Base-by-base conservation (phyloP, 2,888 invertebrate genomes). In the Strigamia transsilvanica region DNA sequence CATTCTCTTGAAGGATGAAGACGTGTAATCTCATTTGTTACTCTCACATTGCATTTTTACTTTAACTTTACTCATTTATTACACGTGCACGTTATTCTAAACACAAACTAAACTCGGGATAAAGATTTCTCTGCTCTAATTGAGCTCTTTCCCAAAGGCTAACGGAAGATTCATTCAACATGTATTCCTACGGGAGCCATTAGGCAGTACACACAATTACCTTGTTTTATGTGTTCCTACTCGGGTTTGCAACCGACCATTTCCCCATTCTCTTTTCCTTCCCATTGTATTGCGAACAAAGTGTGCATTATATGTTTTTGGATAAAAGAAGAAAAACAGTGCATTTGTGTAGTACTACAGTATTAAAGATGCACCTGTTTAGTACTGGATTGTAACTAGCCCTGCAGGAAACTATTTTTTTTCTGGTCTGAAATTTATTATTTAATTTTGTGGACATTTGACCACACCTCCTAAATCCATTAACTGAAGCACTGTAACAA, bases 151-250 rank as follows among this genome's bases (percentile, higher is more conserved):
- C 18, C 56, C 56, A 56, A 56, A 56, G 56, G 56, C 56, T 56
- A 56, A 56, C 56, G 56, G 56, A 56, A 56, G 56, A 56, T 56
- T 18, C 56, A 56, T 56, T 56, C 56, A 56, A 56, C 56, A 18
- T 56, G 56, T 56, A 56, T 56, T 56, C 56, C 56, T 56, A 56
- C 18, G 56, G 56, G 56, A n/a, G 56, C 56, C 56, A 56, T 56
- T 56, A 56, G n/a, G 56, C 56, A 56, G 56, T 56, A 56, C 56
- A 56, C 56, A 56, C 56, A 56, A 56, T 56, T 56, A 56, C 56
- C 56, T 56, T 56, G 56, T 56, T 56, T 56, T 56, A 56, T 56
- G 56, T 56, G 56, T 56, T 56, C 56, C 18, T 56, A 56, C 56
- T 56, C 56, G 56, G 56, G 56, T 56, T 56, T 56, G 56, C 18